phyloP scores from a whole-genome alignment of 2,113 vertebrate genomes.

The Taxidea taxus region DNA sequence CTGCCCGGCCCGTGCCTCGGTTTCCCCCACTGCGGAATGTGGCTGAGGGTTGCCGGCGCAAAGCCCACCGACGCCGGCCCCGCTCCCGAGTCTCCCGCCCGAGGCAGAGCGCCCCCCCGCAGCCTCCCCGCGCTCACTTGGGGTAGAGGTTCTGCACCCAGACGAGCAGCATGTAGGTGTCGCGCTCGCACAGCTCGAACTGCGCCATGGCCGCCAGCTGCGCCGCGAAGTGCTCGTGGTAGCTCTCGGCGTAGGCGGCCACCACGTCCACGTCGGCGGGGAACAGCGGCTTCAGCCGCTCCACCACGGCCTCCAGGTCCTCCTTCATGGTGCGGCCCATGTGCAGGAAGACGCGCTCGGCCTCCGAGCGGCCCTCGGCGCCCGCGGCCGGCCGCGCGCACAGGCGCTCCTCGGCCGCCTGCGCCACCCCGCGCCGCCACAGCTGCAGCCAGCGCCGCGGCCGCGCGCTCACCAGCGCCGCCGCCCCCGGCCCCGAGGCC shows the following conservation, averaged over 20 bases:
- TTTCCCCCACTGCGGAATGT: neutral
- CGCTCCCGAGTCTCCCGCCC: too few relatives aligned
- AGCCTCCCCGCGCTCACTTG: conserved; percentile 79
- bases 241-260: conserved; percentile 84
- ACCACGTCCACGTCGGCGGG: conserved; percentile 86
- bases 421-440: conserved; percentile 81
- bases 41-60: too few relatives aligned
- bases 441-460: conserved; percentile 82
- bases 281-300: conserved; percentile 84
- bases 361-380: conserved; percentile 70
- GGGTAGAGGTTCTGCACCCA: conserved; percentile 89
- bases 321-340: conserved; percentile 87
- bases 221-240: conserved; percentile 85
- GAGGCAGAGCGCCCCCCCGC: too few relatives aligned
- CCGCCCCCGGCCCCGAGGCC: neutral
- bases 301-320: conserved; percentile 86
- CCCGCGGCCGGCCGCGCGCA: neutral
- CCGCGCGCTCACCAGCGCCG: conserved; percentile 70
- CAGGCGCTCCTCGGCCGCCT: conserved; percentile 81
- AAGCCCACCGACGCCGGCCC: too few relatives aligned
- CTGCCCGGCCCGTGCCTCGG: neutral
- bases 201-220: conserved; percentile 75
- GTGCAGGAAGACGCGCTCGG: conserved; percentile 83
- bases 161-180: conserved; percentile 86
- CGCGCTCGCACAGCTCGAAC: conserved; percentile 81